These are phyloP conservation scores for Nasonovia ribisnigri DNA, from an alignment of 2,888 invertebrate genomes.

Conservation along the genomic window DNA sequence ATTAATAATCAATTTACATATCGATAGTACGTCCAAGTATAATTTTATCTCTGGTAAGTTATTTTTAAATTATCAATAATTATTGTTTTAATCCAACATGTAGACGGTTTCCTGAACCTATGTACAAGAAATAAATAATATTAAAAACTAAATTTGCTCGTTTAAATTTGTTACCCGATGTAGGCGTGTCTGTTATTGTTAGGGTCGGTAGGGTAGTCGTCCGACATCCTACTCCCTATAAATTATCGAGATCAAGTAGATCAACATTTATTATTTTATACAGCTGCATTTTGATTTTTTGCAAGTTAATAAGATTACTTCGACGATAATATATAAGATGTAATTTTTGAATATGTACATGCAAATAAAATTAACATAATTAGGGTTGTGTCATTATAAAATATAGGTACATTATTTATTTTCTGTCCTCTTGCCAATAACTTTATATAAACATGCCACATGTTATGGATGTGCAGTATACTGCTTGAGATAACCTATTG, in stretches of 20 bases:
- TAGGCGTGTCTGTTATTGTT: slow-evolving; percentile 12
- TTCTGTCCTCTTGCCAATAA: not conserved
- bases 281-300: not conserved
- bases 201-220: not conserved
- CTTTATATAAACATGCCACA: not conserved
- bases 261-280: not conserved
- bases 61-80: not conserved
- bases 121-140: not conserved
- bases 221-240: not conserved
- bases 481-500: not conserved
- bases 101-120: not conserved
- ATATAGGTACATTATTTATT: not conserved
- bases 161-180: not conserved
- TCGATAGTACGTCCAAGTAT: not conserved
- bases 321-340: not conserved
- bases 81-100: not conserved
- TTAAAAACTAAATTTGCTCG: not conserved
- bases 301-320: not conserved
- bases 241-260: not conserved
- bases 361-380: not conserved
- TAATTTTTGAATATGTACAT: not conserved
- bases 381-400: not conserved
- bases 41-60: not conserved
- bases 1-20: not conserved
- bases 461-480: not conserved